Base-by-base conservation (phyloP, 2,113 vertebrate species). In the Cyprinus carpio region DNA sequence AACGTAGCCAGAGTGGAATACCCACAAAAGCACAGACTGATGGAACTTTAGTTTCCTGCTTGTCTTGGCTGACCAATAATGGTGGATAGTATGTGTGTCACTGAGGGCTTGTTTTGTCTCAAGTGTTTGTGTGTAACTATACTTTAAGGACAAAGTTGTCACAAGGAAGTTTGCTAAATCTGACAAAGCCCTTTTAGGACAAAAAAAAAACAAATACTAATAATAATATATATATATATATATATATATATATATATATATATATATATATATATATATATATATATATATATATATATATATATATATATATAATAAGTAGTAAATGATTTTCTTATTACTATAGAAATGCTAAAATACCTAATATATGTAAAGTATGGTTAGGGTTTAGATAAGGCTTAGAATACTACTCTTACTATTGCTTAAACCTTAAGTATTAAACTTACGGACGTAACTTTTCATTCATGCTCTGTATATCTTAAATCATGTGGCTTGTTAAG, bases 71-170 rank as follows among this genome's bases (percentile, higher is more conserved):
- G 58, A 77, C 82, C 77, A 71, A 74, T 75, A 23, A 23, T 12
- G 34, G 60, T 71, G 82, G 37, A 81, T 31, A 72, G 51, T n/a
- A 13, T 83, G 40, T 84, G n/a, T 83, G 60, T 81, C 49, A 81
- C 76, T 88, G 69, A 80, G 65, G 18, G 60, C 58, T 62, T 49
- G 25, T 27, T 65, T 23, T n/a, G 76, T 54, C 25, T 78, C 40
- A 80, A 81, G 49, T 87, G 75, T 81, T 54, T 86, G 71, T 87
- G 71, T 69, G 46, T 25, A 75, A 88, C 87, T 88, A 86, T 87
- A 81, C 83, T 90, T 85, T 82, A 81, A 49, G 74, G 65, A 46
- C 84, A 86, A 75, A 81, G 76, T 79, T 60, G 71, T 79, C 6
- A 15, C 3, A 31, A 29, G 20, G 27, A 60, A 46, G 8, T 64